Percentiles rank a stretch among this genome's conserved stretches.
These are phyloP conservation scores for Marmota monax DNA, from an alignment of 2,113 vertebrate genomes.

Conservation along the genomic window DNA sequence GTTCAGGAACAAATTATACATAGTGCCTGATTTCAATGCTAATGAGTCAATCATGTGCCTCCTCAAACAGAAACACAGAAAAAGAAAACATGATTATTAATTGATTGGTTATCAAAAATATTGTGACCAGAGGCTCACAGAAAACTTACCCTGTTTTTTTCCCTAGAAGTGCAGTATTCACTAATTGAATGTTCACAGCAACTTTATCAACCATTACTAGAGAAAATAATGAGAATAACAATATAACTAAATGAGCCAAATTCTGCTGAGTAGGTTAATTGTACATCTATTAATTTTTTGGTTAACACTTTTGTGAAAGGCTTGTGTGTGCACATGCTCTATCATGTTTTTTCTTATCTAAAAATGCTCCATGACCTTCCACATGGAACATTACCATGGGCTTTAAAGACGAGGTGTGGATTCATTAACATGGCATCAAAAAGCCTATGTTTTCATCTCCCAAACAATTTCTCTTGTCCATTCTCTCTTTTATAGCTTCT, in stretches of 20 bases:
- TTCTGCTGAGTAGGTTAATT: not conserved
- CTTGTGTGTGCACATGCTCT: not conserved
- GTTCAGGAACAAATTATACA: not conserved
- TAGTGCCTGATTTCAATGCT: not conserved
- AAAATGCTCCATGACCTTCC: not conserved
- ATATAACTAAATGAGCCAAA: not conserved
- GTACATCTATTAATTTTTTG: not conserved
- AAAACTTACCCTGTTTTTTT: not conserved
- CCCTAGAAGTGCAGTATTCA: not conserved
- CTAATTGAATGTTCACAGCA: not conserved
- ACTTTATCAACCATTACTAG: not conserved
- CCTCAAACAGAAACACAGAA: not conserved
- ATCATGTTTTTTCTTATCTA: not conserved
- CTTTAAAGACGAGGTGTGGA: not conserved
- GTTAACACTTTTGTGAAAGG: not conserved
- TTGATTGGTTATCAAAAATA: not conserved
- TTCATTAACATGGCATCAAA: not conserved
- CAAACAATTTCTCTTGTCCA: rapidly evolving
- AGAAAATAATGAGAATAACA: not conserved
- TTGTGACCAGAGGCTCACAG: not conserved
- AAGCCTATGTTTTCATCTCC: not conserved
- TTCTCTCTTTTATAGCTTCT: not conserved
- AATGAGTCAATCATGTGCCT: not conserved
- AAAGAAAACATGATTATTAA: not conserved
- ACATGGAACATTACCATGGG: not conserved